Evolutionary conservation across 2,888 invertebrate genomes (phyloP).

Genomic region (Micoletzkya japonica): DNA sequence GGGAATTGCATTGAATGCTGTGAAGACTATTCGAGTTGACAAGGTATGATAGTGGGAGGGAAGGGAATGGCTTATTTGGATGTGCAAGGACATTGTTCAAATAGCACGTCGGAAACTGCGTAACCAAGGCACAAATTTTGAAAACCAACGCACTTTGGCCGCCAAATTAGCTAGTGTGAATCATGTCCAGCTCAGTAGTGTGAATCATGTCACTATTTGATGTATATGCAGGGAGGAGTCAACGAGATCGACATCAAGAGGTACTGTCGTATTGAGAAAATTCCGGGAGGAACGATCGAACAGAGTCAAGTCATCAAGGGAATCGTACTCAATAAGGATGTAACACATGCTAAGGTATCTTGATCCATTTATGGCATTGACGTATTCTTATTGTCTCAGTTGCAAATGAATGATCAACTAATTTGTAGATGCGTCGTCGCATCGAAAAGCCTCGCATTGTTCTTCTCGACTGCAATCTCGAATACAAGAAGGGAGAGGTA

Average conservation of each 20-base stretch:
- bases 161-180: too few species aligned
- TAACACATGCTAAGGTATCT: constrained; percentile 82
- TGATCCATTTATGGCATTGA: neutral
- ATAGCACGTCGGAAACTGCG: too few species aligned
- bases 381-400: neutral
- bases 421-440: constrained; percentile 77
- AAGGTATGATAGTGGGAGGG: constrained; percentile 28
- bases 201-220: neutral
- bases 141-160: too few species aligned
- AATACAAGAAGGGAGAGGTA: constrained; percentile 85
- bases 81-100: too few species aligned
- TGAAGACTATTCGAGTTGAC: constrained; percentile 80
- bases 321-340: constrained; percentile 97
- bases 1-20: constrained; percentile 91
- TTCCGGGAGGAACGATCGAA: constrained; percentile 93
- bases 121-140: neutral
- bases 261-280: constrained; percentile 67
- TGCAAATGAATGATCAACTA: neutral
- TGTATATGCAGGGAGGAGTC: constrained; percentile 71
- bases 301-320: constrained; percentile 90
- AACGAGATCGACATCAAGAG: constrained; percentile 93
- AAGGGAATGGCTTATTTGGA: neutral
- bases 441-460: constrained; percentile 94
- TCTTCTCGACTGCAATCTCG: constrained; percentile 89
- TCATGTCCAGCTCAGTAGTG: neutral